Percentiles rank a stretch among this genome's conserved stretches.
phyloP scores from a whole-genome alignment of 2,113 vertebrate species.

The Cyanoderma ruficeps region DNA sequence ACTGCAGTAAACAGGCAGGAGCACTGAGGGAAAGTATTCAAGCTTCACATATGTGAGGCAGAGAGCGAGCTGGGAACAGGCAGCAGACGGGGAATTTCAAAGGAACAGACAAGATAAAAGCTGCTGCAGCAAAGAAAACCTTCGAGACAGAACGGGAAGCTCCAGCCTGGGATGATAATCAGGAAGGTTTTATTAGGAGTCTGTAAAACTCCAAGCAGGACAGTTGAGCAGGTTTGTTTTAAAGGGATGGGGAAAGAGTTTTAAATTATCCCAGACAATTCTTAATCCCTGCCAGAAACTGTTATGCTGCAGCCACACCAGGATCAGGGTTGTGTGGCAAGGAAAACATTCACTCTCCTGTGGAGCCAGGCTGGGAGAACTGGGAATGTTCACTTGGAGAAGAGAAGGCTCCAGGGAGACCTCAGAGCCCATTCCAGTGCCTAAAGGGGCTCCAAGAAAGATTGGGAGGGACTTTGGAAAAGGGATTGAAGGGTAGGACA shows the following conservation, averaged over 20 bases:
- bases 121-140: neutral
- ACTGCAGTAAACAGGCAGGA: neutral
- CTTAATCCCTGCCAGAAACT: neutral
- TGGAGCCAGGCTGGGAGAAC: neutral
- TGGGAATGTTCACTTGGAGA: neutral
- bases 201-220: neutral
- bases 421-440: neutral
- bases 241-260: neutral
- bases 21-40: neutral
- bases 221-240: neutral
- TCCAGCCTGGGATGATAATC: neutral
- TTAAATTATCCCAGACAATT: neutral
- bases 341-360: neutral
- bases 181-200: neutral
- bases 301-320: neutral
- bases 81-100: conserved; percentile 46
- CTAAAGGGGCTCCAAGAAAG: neutral
- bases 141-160: neutral
- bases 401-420: neutral
- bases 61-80: neutral
- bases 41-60: conserved; percentile 4
- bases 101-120: conserved; percentile 40
- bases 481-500: neutral
- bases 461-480: neutral
- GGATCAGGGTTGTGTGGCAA: neutral